Base-by-base conservation (phyloP, 2,888 invertebrate species). In the Portevinia maculata region DNA sequence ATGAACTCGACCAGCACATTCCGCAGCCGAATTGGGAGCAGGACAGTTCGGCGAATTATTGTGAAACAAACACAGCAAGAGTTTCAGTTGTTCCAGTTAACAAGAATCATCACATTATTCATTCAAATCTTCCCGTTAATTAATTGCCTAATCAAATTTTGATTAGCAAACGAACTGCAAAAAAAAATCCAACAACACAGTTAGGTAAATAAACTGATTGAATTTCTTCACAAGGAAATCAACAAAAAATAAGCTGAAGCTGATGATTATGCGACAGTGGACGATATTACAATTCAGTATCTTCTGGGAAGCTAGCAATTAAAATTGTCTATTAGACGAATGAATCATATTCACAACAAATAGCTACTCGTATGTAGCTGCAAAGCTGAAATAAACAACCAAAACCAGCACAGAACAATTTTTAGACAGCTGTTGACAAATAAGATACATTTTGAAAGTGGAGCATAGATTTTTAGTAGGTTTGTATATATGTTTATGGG, bases 101-200 rank as follows among this genome's bases (percentile, higher is more conserved):
- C 46, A 46, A 34, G 70, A 6, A 39, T 39, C 50, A 50, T 69
- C 69, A 24, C 24, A 57, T 69, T 39, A 59, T 59, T 70, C 70
- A 59, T 41, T 39, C 30, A 62, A 65, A 44, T 62, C 62, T 73
- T 73, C 71, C 71, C 71, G 62, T 62, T 73, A 73, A 73, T 73
- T 73, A 62, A 73, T 73, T 73, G 44, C 71, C 71, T 73, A 73
- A 73, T 73, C 71, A 53, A 53, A 34, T 32, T 41, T 37, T 50
- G 60, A 60, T 41, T 59, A 28, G 19, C 17, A 1, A 50, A 39
- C 37, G 65, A 39, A 52, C 24, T 8, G 13, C 34, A 28, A 44
- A 37, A 39, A 70, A 21, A 17, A 28, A 11, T 6, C 8, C 17
- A n/a, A 4, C 44, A 13, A 60, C 9, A 15, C 19, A 62, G 39